phyloP scores from a whole-genome alignment of 2,113 vertebrate genomes.

The Daphoenositta chrysoptera region DNA sequence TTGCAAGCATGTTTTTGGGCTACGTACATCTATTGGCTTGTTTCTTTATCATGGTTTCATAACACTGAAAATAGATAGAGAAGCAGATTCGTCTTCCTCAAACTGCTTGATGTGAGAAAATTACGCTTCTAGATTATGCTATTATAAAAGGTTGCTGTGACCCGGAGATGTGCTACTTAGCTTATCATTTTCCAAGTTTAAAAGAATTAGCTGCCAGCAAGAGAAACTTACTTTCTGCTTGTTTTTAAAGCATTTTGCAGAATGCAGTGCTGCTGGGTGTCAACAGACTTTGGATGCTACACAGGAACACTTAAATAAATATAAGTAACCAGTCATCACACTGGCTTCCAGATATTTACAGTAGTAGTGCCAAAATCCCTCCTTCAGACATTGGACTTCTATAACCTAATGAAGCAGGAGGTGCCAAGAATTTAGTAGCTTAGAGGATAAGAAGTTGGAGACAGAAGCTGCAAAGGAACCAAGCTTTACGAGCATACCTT shows the following conservation, averaged over 20 bases:
- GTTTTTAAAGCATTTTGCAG: neutral
- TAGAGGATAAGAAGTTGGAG: neutral
- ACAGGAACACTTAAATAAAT: neutral
- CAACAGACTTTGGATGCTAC: neutral
- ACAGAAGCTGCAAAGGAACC: neutral
- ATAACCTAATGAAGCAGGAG: neutral
- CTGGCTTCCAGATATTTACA: neutral
- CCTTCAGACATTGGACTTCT: neutral
- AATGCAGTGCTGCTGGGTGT: neutral
- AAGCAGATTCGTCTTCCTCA: neutral
- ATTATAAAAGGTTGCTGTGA: slow-evolving; percentile 3
- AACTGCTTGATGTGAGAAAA: slow-evolving; percentile 5
- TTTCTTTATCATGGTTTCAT: neutral
- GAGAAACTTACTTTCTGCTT: neutral
- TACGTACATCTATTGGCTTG: neutral
- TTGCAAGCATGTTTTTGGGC: neutral
- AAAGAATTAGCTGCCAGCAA: neutral
- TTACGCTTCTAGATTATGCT: neutral
- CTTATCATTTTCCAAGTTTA: neutral
- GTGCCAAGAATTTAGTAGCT: neutral
- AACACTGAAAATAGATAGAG: neutral
- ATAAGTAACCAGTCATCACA: neutral
- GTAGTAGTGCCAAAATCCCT: neutral
- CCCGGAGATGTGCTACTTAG: neutral
- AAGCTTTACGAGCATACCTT: neutral